phyloP scores from a whole-genome alignment of 2,113 vertebrate species.

The Helogale parvula region DNA sequence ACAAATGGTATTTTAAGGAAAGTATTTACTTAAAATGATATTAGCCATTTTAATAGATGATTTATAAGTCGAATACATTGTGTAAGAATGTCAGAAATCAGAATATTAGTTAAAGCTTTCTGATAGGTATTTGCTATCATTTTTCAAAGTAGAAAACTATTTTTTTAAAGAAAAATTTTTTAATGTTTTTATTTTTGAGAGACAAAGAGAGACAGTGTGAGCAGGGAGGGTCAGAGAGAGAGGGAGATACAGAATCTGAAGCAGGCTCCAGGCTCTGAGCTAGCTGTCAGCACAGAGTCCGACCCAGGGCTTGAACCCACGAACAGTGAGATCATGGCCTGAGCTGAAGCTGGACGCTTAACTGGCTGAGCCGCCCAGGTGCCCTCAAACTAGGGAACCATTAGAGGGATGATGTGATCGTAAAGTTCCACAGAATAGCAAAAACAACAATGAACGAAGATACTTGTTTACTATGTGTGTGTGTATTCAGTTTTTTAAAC shows the following conservation, averaged over 20 bases:
- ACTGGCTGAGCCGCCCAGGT: no score
- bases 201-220: no score
- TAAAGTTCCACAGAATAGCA: not conserved
- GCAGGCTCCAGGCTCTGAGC: no score
- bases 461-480: not conserved
- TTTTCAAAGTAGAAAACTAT: slow-evolving; percentile 43
- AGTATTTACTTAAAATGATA: not conserved
- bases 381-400: not conserved
- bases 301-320: no score
- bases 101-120: not conserved
- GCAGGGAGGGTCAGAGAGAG: no score
- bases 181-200: no score
- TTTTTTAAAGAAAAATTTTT: not conserved
- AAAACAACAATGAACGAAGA: not conserved
- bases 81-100: slow-evolving; percentile 12
- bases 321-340: no score
- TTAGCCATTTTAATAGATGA: not conserved
- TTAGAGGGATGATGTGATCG: not conserved
- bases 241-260: no score
- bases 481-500: not conserved
- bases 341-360: no score
- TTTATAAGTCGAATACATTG: not conserved
- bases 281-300: no score
- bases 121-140: not conserved
- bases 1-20: slow-evolving; percentile 29